Evolutionary conservation across 2,888 invertebrate genomes (phyloP), one percentile per base, ranked within the genome.

Genomic region (Abrostola triplasia): DNA sequence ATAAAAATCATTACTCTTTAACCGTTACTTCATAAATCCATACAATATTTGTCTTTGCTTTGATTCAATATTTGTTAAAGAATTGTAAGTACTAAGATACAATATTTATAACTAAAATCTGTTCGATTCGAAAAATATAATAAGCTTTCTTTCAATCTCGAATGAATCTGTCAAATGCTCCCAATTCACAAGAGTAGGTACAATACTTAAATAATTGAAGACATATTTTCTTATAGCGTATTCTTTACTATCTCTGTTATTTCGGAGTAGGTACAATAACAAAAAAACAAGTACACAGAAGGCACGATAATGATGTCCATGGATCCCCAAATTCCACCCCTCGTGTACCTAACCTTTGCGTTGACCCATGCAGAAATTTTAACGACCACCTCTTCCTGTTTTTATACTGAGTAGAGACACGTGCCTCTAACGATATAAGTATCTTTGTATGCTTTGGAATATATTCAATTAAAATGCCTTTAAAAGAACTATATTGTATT

Each of bases 361-460:
- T 70, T 80, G 82, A 81, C 82, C 81, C 82, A 75, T 71, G 79
- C 79, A 79, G 74, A 79, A 81, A 80, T 79, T 81, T 81, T 81
- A 81, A 81, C 72, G 79, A 81, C 65, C 76, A 76, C 60, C 70
- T 80, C 67, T 70, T 59, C 64, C 65, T 67, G 59, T 78, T 79
- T 76, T 75, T 64, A 36, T 59, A 42, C 47, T 59, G 47, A 64
- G 57, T 47, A 47, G 66, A 53, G 73, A 74, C 81, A 78, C 83
- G 83, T 83, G 82, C 58, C 71, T 48, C 51, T 71, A 76, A 76
- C 67, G 70, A 79, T 72, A 64, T 68, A 58, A 50, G 65, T 61
- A 65, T 57, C 58, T 56, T 36, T 36, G 8, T 55, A 65, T 65
- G 56, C 67, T 70, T 63, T 64, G 52, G 59, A 49, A 64, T 61